Base-by-base conservation (phyloP, 2,113 vertebrate species). In the Gasterosteus nipponicus region DNA sequence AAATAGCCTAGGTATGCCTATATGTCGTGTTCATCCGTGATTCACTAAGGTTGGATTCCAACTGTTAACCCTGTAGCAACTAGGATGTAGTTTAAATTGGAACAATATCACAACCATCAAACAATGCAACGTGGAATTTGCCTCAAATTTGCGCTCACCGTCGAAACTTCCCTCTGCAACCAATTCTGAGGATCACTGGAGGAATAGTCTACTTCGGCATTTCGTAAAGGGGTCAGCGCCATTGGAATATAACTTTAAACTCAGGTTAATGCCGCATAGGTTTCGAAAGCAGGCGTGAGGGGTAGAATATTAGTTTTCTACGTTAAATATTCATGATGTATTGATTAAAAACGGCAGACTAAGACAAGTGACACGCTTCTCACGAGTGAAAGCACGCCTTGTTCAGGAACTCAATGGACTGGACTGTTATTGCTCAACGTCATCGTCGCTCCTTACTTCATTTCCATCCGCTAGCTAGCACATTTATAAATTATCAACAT, bases 401-500 rank as follows among this genome's bases (percentile, higher is more conserved):
- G 3, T 11, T 8, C 15, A 7, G 4, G 57, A 51, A 15, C 0
- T 35, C 29, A 60, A 51, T 80, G 18, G 9, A 35, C 2, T 19
- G 68, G 31, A n/a, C 79, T 59, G 56, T 61, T 75, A 57, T 89
- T 86, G 82, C 85, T 63, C 69, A 75, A 82, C 68, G 22, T 59
- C 74, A 54, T 14, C 38, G 4, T 5, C 39, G 18, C 46, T 61
- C 22, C 29, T 47, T n/a, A 14, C 6, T 4, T 19, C 0, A 4
- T 41, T 42, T 16, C 9, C 66, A 35, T 9, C 31, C 31, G 69
- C 49, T 38, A 51, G 54, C 46, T 16, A 29, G 14, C 42, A 31
- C 1, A 38, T 16, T 42, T 79, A 2, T 22, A 16, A 54, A 59
- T 72, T 31, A 15, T 73, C 26, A 57, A 29, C 47, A 89, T 90